phyloP scores from a whole-genome alignment of 1,140 invertebrate genomes.

The Bombus confusus region DNA sequence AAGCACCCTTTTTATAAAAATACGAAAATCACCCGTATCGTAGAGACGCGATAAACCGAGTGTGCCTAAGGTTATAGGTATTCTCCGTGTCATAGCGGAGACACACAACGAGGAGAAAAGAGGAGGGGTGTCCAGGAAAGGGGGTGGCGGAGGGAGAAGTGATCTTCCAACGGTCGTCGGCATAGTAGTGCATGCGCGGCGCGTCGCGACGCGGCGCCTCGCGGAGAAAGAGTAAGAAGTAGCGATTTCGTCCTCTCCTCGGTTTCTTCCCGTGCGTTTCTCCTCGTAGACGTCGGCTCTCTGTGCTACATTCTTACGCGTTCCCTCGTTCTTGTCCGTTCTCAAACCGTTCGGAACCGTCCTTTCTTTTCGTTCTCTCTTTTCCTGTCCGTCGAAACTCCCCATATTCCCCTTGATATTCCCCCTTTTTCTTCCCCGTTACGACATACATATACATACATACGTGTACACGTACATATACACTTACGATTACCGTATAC shows the following conservation, averaged over 20 bases:
- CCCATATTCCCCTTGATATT: neutral
- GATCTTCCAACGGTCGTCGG: slow-evolving; percentile 35
- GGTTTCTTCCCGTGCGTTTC: slow-evolving; percentile 12
- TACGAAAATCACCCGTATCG: neutral
- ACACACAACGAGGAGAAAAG: neutral
- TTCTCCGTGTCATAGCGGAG: neutral
- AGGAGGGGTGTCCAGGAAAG: neutral
- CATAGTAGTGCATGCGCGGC: slow-evolving; percentile 50
- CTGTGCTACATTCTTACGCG: slow-evolving; percentile 22
- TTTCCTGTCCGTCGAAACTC: neutral
- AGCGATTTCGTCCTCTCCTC: slow-evolving; percentile 21
- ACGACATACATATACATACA: neutral
- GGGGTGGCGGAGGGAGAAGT: slow-evolving; percentile 7
- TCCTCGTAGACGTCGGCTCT: slow-evolving; percentile 27
- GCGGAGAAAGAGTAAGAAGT: slow-evolving; percentile 39
- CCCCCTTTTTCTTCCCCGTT: neutral
- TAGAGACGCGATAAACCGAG: slow-evolving; percentile 13
- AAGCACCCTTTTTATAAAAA: neutral
- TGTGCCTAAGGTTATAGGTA: slow-evolving; percentile 43
- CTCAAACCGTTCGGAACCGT: neutral
- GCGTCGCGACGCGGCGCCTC: slow-evolving; percentile 33
- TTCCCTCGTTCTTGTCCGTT: slow-evolving; percentile 6
- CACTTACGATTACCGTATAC: neutral
- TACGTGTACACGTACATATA: neutral
- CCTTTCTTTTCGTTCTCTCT: neutral